A percentile compares a stretch with the other conserved stretches of the same genome.
Evolutionary conservation across 2,888 invertebrate genomes (phyloP).

Genomic region (Drosophila helvetica): DNA sequence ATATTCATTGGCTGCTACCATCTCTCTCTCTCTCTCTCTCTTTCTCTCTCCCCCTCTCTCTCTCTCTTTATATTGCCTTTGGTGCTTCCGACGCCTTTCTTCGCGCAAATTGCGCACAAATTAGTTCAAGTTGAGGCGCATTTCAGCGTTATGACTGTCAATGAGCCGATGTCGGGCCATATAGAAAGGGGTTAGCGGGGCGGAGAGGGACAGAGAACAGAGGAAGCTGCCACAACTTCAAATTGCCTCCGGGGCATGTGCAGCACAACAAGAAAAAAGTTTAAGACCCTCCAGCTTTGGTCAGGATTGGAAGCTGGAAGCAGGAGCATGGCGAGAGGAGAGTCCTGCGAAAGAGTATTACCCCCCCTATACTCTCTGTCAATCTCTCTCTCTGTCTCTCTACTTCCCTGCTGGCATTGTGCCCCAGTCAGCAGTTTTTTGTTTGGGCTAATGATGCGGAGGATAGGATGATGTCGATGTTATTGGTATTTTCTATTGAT

Average conservation of each 20-base stretch:
- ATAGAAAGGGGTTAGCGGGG: not conserved
- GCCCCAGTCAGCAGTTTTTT: conserved; percentile 70
- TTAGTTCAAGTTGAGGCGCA: conserved; percentile 72
- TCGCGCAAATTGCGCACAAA: conserved; percentile 70
- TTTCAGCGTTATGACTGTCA: conserved; percentile 77
- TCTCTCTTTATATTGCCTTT: conserved; percentile 26
- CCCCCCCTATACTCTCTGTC: not conserved
- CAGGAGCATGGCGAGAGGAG: not conserved
- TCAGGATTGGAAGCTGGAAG: conserved; percentile 8
- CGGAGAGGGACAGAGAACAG: not conserved
- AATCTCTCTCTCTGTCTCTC: not conserved
- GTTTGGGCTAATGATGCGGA: conserved; percentile 67
- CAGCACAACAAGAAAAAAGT: conserved; percentile 39
- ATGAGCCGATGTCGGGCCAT: conserved; percentile 57
- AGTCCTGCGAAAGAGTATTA: not conserved
- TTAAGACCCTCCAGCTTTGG: conserved; percentile 32
- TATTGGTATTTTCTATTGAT: conserved; percentile 48
- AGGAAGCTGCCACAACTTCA: conserved; percentile 58
- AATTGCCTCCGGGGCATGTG: conserved; percentile 53
- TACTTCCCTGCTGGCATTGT: conserved; percentile 47
- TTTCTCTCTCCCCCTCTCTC: not conserved
- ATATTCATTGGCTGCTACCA: conserved; percentile 9
- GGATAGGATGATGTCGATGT: conserved; percentile 54
- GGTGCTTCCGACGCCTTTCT: conserved; percentile 44
- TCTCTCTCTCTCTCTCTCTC: not conserved